Conservation (phyloP, 2,888 invertebrate species). For the Koerneria pararmatus region DNA sequence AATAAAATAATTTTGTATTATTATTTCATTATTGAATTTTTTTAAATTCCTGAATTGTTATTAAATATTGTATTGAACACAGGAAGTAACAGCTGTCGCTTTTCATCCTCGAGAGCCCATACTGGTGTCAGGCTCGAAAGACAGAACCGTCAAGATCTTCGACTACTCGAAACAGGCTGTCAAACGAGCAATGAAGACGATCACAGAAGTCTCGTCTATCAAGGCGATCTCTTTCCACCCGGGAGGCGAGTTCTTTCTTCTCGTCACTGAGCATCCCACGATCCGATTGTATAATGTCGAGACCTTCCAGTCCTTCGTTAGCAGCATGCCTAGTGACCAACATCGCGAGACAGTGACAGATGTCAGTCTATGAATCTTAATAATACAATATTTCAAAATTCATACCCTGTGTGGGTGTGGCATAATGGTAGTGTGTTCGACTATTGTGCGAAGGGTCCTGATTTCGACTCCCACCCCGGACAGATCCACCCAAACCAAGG, state of each 20-base stretch:
- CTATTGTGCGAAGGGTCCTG: too few species aligned
- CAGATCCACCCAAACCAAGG: too few species aligned
- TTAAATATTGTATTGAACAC: conserved; percentile 29
- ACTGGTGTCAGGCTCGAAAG: conserved; percentile 87
- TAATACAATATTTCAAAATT: neutral
- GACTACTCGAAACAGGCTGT: conserved; percentile 97
- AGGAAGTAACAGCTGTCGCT: conserved; percentile 88
- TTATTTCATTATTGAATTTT: too few species aligned
- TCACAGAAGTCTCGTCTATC: conserved; percentile 84
- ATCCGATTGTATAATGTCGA: conserved; percentile 76
- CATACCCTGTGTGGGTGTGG: conserved; percentile 56
- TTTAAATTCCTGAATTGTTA: too few species aligned
- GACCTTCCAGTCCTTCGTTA: conserved; percentile 91
- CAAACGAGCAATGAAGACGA: conserved; percentile 92
- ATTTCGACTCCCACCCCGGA: too few species aligned
- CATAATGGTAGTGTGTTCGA: conserved; percentile 72
- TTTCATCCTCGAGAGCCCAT: conserved; percentile 94
- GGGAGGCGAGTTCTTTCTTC: conserved; percentile 85
- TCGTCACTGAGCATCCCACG: conserved; percentile 73
- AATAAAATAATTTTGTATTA: too few species aligned
- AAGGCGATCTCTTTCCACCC: conserved; percentile 89
- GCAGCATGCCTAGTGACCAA: conserved; percentile 65
- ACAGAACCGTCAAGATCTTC: conserved; percentile 89
- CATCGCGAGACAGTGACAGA: conserved; percentile 63
- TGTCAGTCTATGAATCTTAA: too few species aligned